A percentile compares a stretch with the other conserved stretches of the same genome.
Conservation (phyloP, 2,797 vertebrate genomes). For the Tenualosa thibaudeaui region DNA sequence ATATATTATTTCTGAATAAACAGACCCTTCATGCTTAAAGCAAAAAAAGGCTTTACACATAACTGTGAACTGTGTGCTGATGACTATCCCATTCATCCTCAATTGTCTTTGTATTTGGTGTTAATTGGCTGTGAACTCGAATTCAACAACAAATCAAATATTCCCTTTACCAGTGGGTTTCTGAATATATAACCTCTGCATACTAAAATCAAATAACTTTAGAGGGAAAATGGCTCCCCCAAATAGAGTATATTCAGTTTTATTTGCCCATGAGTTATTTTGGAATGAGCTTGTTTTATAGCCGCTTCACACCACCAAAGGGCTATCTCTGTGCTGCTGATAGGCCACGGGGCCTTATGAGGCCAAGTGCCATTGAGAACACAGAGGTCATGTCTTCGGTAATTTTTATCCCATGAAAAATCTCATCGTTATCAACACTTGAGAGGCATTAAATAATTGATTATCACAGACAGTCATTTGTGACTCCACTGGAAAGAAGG, state of each 20-base stretch:
- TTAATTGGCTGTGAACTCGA: background rate
- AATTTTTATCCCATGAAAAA: background rate
- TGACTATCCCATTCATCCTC: no score
- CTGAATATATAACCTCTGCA: no score
- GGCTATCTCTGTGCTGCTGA: background rate
- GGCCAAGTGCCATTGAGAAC: background rate
- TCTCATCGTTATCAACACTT: background rate
- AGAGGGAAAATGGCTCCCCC: background rate
- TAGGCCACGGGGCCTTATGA: background rate
- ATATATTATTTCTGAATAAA: background rate
- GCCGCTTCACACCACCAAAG: background rate
- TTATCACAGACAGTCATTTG: slow-evolving; percentile 19
- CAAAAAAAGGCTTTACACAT: no score
- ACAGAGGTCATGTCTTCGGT: slow-evolving; percentile 5
- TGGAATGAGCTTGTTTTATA: background rate
- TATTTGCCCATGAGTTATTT: background rate
- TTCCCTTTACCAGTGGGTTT: no score
- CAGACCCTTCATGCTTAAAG: background rate
- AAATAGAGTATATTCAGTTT: background rate
- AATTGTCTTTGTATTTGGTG: no score
- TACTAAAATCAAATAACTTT: background rate
- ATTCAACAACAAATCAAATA: no score
- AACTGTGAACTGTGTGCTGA: no score
- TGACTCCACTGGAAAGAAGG: background rate
- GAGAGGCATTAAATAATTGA: slow-evolving; percentile 17